These are phyloP conservation scores for Oscheius myriophilus DNA, from an alignment of 2,888 invertebrate genomes.

Conservation along the genomic window DNA sequence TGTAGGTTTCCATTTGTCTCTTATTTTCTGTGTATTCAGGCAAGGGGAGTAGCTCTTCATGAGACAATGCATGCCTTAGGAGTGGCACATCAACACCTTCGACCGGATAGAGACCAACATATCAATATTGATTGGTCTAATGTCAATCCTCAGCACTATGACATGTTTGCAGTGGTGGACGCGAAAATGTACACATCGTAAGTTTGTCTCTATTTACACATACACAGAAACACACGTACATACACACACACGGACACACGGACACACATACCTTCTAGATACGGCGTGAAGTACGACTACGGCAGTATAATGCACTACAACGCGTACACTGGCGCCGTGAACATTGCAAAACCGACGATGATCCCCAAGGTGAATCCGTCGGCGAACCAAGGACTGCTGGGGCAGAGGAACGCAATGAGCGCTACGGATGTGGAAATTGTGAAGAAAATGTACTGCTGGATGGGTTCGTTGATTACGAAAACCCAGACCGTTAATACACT, in stretches of 20 bases:
- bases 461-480: neutral
- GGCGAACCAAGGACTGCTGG: slow-evolving; percentile 56
- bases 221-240: neutral
- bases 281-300: slow-evolving; percentile 60
- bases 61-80: slow-evolving; percentile 66
- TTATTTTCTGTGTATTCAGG: slow-evolving; percentile 3
- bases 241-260: too few relatives aligned
- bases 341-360: slow-evolving; percentile 64
- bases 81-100: slow-evolving; percentile 65
- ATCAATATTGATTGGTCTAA: slow-evolving; percentile 65
- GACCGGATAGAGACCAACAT: slow-evolving; percentile 60
- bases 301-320: slow-evolving; percentile 68
- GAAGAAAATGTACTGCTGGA: slow-evolving; percentile 65
- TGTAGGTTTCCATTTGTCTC: slow-evolving; percentile 37
- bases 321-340: slow-evolving; percentile 58
- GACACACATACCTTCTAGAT: too few relatives aligned
- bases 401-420: slow-evolving; percentile 61
- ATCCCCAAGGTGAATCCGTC: slow-evolving; percentile 55
- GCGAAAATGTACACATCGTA: slow-evolving; percentile 62
- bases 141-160: slow-evolving; percentile 68
- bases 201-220: slow-evolving; percentile 6
- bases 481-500: too few relatives aligned
- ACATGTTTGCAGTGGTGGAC: slow-evolving; percentile 65
- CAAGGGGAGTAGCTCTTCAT: slow-evolving; percentile 24
- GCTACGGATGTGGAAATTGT: slow-evolving; percentile 60